phyloP scores from a whole-genome alignment of 2,113 vertebrate genomes.

The Nipponia nippon region DNA sequence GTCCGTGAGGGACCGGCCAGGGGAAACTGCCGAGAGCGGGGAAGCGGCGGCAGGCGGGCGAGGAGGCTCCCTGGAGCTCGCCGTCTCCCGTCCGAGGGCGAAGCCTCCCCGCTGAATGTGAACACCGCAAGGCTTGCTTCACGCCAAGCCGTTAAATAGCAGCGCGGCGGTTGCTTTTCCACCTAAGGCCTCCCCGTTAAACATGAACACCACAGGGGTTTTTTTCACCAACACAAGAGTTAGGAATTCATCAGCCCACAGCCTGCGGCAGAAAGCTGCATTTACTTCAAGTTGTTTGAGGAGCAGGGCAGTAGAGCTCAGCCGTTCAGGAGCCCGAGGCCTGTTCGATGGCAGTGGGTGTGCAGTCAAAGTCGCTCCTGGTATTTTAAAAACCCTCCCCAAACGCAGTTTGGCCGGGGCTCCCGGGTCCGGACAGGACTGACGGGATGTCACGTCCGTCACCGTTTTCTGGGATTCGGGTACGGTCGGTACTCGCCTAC shows the following conservation, averaged over 20 bases:
- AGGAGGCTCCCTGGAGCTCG: no score
- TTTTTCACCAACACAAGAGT: no score
- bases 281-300: rapidly evolving
- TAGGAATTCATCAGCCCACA: not conserved
- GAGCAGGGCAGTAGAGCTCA: not conserved
- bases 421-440: rapidly evolving
- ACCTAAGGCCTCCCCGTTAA: rapidly evolving
- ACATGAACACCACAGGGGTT: not conserved
- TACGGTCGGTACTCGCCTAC: rapidly evolving
- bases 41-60: rapidly evolving
- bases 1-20: not conserved
- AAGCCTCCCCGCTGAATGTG: not conserved
- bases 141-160: rapidly evolving
- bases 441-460: rapidly evolving
- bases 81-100: not conserved
- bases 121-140: no score
- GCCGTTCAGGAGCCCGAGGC: no score
- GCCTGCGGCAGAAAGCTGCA: not conserved
- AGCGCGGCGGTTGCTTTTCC: not conserved
- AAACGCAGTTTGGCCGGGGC: not conserved
- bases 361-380: not conserved
- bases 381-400: not conserved
- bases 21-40: not conserved
- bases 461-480: rapidly evolving
- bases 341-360: rapidly evolving